phyloP scores from a whole-genome alignment of 2,113 vertebrate genomes.

The Calypte anna region DNA sequence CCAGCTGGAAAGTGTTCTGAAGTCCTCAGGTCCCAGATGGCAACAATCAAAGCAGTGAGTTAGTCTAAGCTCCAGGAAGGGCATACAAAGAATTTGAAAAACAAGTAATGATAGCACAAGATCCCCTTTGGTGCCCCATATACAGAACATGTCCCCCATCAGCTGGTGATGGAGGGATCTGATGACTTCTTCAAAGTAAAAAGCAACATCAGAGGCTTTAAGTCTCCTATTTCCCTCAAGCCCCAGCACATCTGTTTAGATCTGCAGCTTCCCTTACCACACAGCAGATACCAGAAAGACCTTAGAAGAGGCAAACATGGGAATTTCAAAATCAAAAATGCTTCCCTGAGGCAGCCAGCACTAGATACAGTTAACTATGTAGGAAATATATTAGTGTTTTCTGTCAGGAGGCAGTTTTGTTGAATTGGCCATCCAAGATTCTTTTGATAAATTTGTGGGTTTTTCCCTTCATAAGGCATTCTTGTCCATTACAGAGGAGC shows the following conservation, averaged over 20 bases:
- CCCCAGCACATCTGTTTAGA: background rate
- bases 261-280: background rate
- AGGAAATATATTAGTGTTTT: background rate
- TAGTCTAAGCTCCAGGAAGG: background rate
- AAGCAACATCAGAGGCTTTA: background rate
- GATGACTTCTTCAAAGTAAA: background rate
- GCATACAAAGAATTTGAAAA: background rate
- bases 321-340: background rate
- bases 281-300: background rate
- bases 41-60: background rate
- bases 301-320: background rate
- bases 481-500: background rate
- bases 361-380: background rate
- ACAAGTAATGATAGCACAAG: fast-evolving
- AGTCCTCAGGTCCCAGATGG: background rate
- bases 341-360: background rate
- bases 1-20: background rate
- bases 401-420: background rate
- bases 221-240: background rate
- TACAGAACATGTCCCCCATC: background rate
- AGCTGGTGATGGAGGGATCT: background rate
- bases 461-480: background rate
- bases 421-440: background rate
- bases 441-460: background rate
- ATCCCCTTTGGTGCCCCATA: background rate